Conservation (phyloP, 2,888 invertebrate species). For the Melieria omissa region DNA sequence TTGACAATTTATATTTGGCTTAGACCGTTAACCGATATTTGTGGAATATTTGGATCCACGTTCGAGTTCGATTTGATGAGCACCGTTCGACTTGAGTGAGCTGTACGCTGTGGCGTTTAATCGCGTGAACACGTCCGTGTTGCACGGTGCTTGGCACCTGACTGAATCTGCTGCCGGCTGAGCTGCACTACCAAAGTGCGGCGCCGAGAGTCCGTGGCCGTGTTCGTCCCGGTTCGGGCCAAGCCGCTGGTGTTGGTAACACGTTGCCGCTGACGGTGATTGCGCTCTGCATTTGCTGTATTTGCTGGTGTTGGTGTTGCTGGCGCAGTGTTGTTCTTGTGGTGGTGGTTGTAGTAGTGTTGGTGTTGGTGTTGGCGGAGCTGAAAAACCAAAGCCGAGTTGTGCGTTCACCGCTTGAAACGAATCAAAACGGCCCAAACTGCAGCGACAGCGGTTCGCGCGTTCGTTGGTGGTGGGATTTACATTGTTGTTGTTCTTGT, state of each 20-base stretch:
- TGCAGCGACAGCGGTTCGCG: no score
- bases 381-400: slow-evolving; percentile 17
- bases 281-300: neutral
- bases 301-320: neutral
- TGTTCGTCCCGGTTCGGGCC: neutral
- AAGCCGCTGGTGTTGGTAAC: neutral
- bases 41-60: neutral
- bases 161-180: slow-evolving; percentile 62
- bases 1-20: no score
- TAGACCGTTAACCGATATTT: neutral
- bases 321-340: slow-evolving; percentile 1
- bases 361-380: no score
- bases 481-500: slow-evolving; percentile 19
- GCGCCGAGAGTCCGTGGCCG: no score
- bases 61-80: neutral
- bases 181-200: slow-evolving; percentile 25
- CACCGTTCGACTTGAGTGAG: neutral
- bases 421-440: no score
- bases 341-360: neutral
- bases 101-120: neutral
- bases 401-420: slow-evolving; percentile 3
- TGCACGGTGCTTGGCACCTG: slow-evolving; percentile 67
- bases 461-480: no score
- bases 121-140: slow-evolving; percentile 60
- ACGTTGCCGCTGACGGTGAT: no score